Percentiles rank a stretch among this genome's conserved stretches.
Evolutionary conservation across 2,113 vertebrate species (phyloP).

Genomic region (Saccopteryx bilineata): DNA sequence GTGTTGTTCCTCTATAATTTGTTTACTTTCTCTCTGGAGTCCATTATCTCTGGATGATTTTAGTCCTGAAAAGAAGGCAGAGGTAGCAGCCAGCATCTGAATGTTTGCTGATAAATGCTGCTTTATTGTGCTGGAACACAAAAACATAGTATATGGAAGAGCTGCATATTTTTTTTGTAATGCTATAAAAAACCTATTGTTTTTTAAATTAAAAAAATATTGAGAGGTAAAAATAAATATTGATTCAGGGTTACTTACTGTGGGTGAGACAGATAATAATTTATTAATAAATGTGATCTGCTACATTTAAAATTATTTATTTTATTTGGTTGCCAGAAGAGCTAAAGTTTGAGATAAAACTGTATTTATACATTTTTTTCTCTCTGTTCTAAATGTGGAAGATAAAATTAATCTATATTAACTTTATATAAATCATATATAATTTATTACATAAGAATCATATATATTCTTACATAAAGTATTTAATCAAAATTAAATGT

Average conservation of each 20-base stretch:
- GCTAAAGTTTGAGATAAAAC: slow-evolving; percentile 9
- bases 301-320: not conserved
- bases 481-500: slow-evolving; percentile 1
- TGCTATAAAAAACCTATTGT: not conserved
- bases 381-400: not conserved
- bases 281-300: not conserved
- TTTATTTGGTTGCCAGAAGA: slow-evolving; percentile 26
- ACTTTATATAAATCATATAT: not conserved
- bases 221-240: slow-evolving; percentile 6
- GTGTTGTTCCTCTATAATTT: slow-evolving; percentile 52
- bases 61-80: slow-evolving; percentile 41
- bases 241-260: not conserved
- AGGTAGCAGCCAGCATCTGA: not conserved
- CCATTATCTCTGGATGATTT: slow-evolving; percentile 57
- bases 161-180: not conserved
- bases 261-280: not conserved
- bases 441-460: no score
- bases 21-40: slow-evolving; percentile 61
- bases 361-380: not conserved
- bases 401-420: not conserved
- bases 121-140: slow-evolving; percentile 27
- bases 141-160: not conserved
- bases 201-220: not conserved
- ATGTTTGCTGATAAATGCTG: slow-evolving; percentile 58
- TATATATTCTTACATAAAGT: not conserved